phyloP scores from a whole-genome alignment of 2,113 vertebrate species.

The Brienomyrus longianalis region DNA sequence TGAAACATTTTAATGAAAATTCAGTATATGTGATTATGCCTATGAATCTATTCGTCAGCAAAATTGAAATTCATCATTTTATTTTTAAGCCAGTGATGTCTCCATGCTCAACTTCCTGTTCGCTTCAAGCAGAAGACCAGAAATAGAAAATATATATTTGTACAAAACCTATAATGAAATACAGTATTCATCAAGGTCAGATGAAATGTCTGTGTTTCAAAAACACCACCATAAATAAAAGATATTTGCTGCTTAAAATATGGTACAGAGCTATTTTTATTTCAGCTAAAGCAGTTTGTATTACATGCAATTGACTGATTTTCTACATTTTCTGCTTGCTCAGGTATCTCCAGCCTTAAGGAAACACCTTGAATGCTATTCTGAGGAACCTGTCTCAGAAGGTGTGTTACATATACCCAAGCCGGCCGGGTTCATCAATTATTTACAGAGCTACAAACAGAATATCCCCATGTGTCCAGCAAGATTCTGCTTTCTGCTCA shows the following conservation, averaged over 20 bases:
- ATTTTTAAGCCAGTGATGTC: neutral
- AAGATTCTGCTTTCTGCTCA: neutral
- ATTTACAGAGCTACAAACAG: conserved; percentile 45
- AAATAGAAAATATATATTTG: neutral
- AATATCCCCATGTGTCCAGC: conserved; percentile 32
- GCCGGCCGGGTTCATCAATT: conserved; percentile 42
- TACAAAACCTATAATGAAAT: neutral
- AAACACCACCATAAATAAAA: conserved; percentile 44
- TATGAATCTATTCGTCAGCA: neutral
- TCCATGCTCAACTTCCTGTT: neutral
- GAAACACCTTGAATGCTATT: conserved; percentile 57
- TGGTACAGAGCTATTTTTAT: conserved; percentile 54
- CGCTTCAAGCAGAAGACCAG: neutral
- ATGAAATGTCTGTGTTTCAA: conserved; percentile 47
- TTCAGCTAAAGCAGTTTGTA: conserved; percentile 50
- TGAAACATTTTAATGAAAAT: neutral
- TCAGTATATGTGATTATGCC: neutral
- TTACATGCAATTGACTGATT: conserved; percentile 61
- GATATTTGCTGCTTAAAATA: conserved; percentile 58
- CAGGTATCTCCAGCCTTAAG: conserved; percentile 53
- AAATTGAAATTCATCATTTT: neutral
- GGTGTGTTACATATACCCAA: conserved; percentile 53
- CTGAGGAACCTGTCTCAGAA: conserved; percentile 48
- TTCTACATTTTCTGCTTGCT: conserved; percentile 49
- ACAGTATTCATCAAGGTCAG: conserved; percentile 5